Evolutionary conservation across 2,797 vertebrate genomes (phyloP).

Genomic region (Kryptopterus vitreolus): DNA sequence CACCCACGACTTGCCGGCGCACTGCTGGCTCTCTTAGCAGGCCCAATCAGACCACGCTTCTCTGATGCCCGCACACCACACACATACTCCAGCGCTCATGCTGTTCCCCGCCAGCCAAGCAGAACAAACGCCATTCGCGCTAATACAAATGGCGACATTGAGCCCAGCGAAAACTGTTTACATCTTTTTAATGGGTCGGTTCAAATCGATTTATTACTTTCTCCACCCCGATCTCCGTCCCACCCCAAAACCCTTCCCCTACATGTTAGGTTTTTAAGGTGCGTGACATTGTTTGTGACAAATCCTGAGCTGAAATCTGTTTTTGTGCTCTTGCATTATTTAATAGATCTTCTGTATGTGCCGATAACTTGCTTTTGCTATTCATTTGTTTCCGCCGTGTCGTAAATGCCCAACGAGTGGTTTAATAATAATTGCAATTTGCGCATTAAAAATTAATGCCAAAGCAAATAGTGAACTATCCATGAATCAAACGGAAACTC

Average conservation of each 20-base stretch:
- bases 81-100: slow-evolving; percentile 36
- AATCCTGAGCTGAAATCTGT: slow-evolving; percentile 41
- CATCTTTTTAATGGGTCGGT: slow-evolving; percentile 41
- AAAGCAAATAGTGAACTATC: slow-evolving; percentile 49
- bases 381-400: slow-evolving; percentile 42
- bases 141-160: slow-evolving; percentile 41
- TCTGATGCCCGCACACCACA: slow-evolving; percentile 42
- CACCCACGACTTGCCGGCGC: slow-evolving; percentile 39
- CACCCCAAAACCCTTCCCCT: not conserved
- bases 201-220: slow-evolving; percentile 47
- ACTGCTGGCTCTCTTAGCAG: slow-evolving; percentile 47
- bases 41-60: slow-evolving; percentile 42
- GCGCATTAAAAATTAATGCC: slow-evolving; percentile 50
- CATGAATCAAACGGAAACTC: not conserved
- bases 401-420: slow-evolving; percentile 39
- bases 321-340: slow-evolving; percentile 48
- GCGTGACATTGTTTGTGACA: slow-evolving; percentile 43
- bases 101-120: slow-evolving; percentile 41
- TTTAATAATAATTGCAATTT: slow-evolving; percentile 42
- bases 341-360: slow-evolving; percentile 44
- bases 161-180: slow-evolving; percentile 34
- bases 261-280: slow-evolving; percentile 42
- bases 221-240: not conserved
- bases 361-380: slow-evolving; percentile 48
- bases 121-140: slow-evolving; percentile 39